phyloP scores from a whole-genome alignment of 2,888 invertebrate genomes.

The Hedychridium roseum region DNA sequence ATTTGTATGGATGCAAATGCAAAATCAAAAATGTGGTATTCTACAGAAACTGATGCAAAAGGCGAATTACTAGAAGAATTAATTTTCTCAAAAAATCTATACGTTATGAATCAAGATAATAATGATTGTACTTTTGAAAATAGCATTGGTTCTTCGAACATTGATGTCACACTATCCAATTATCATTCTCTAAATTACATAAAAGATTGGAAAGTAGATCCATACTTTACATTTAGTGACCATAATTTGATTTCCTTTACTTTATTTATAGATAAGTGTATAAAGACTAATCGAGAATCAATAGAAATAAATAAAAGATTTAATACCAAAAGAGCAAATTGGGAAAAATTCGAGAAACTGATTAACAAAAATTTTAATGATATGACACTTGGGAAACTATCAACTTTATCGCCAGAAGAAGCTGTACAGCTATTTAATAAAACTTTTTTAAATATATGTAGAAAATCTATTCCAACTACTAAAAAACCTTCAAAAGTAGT shows the following conservation, averaged over 20 bases:
- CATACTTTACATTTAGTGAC: slow-evolving; percentile 9
- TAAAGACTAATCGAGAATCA: not conserved
- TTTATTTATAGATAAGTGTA: too few relatives aligned
- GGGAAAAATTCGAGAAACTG: slow-evolving; percentile 1
- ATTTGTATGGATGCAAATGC: slow-evolving; percentile 16
- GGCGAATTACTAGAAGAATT: slow-evolving; percentile 11
- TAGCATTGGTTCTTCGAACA: slow-evolving; percentile 13
- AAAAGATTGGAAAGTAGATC: slow-evolving; percentile 4
- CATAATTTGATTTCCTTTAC: slow-evolving; percentile 11
- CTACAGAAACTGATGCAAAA: not conserved
- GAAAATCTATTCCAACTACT: not conserved
- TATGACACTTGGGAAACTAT: not conserved
- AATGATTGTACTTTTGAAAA: too few relatives aligned
- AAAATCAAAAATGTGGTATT: slow-evolving; percentile 11
- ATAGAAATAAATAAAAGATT: not conserved
- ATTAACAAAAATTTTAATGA: not conserved
- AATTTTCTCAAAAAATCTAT: not conserved
- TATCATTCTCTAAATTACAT: not conserved
- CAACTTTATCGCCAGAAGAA: not conserved
- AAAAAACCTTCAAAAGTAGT: not conserved
- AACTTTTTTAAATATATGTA: not conserved
- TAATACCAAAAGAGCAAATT: not conserved
- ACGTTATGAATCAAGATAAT: not conserved
- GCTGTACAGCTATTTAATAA: not conserved
- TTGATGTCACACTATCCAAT: slow-evolving; percentile 12